phyloP scores from a whole-genome alignment of 92 coral and sea anemone species.

The Isaurus tuberculatus region DNA sequence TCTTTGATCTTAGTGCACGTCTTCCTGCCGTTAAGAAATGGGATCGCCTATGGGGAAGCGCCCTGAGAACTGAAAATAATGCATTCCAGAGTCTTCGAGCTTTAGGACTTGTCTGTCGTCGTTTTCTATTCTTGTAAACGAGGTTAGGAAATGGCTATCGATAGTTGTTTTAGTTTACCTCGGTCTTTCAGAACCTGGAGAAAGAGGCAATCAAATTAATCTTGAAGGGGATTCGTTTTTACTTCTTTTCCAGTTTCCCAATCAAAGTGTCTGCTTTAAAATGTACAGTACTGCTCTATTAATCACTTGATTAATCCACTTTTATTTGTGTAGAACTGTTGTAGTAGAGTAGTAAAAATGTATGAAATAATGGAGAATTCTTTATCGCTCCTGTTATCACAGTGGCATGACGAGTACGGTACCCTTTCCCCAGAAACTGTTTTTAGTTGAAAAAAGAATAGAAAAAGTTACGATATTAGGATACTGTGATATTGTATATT shows the following conservation, averaged over 20 bases:
- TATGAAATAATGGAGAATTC: conserved; percentile 34
- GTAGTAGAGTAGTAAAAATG: conserved; percentile 50
- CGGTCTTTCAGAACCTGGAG: conserved; percentile 40
- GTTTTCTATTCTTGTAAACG: conserved; percentile 11
- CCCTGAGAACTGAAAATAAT: neutral
- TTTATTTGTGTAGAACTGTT: conserved; percentile 22
- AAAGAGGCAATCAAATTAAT: conserved; percentile 12
- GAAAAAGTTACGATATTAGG: conserved; percentile 47
- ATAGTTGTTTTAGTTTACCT: conserved; percentile 43
- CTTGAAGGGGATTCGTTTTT: conserved; percentile 33
- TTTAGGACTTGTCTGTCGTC: conserved; percentile 1
- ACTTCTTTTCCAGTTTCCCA: conserved; percentile 27
- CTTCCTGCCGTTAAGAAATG: conserved; percentile 33
- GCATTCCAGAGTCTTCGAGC: neutral
- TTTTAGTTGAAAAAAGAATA: conserved; percentile 64
- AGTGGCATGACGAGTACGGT: conserved; percentile 3
- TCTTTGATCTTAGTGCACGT: neutral
- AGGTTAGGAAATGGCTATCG: conserved; percentile 19
- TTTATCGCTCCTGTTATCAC: conserved; percentile 24
- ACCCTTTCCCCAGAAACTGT: conserved; percentile 51
- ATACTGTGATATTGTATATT: conserved; percentile 75
- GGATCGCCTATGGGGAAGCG: neutral
- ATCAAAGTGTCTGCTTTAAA: conserved; percentile 14
- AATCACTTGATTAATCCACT: conserved; percentile 17
- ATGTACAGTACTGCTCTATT: conserved; percentile 39